Evolutionary conservation across 2,113 vertebrate species (phyloP).

Genomic region (Colius striatus): DNA sequence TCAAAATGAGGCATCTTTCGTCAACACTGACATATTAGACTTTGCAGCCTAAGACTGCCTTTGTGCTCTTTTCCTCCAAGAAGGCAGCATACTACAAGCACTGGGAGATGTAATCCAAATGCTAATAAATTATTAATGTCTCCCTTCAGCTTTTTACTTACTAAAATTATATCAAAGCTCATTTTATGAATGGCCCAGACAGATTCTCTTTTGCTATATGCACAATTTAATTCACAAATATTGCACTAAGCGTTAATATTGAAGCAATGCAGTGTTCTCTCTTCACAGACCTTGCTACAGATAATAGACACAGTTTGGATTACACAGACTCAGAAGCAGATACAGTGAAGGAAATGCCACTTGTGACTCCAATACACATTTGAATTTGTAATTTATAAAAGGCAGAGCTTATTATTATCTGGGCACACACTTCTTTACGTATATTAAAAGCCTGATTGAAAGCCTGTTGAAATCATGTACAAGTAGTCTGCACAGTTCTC

Average conservation of each 20-base stretch:
- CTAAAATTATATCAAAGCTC: slow-evolving; percentile 65
- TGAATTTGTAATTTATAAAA: neutral
- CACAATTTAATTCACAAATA: slow-evolving; percentile 57
- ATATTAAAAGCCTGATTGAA: neutral
- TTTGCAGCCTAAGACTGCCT: neutral
- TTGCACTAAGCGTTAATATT: neutral
- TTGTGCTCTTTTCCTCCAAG: slow-evolving; percentile 47
- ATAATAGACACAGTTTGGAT: slow-evolving; percentile 12
- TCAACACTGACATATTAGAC: neutral
- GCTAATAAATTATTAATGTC: slow-evolving; percentile 64
- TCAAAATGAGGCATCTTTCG: neutral
- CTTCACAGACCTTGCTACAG: slow-evolving; percentile 22
- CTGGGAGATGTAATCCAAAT: slow-evolving; percentile 54
- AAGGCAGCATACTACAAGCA: slow-evolving; percentile 36
- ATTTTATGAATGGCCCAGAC: slow-evolving; percentile 59
- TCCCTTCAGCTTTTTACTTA: slow-evolving; percentile 62
- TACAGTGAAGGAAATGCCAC: neutral
- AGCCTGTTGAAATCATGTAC: neutral
- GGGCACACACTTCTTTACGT: neutral
- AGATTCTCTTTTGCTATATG: slow-evolving; percentile 42
- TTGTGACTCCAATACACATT: neutral
- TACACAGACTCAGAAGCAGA: slow-evolving; percentile 2
- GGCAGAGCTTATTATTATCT: neutral
- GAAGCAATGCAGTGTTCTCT: neutral
- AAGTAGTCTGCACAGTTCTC: neutral